These are phyloP conservation scores for Sinonovacula constricta DNA, from an alignment of 1,140 invertebrate genomes.

Conservation along the genomic window DNA sequence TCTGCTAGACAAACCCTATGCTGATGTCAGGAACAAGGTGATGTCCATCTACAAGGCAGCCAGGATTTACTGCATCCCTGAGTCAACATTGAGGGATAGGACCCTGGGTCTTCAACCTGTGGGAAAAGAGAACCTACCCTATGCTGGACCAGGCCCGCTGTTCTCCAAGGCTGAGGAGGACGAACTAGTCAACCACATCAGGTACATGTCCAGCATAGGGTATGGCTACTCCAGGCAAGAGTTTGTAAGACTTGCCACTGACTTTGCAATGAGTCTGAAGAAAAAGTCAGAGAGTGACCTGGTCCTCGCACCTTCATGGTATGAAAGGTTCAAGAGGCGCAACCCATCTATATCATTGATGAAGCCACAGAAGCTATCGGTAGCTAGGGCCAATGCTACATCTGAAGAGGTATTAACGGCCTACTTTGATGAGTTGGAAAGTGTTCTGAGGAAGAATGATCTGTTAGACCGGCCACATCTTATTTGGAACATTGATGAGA, in stretches of 20 bases:
- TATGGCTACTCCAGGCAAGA: slow-evolving; percentile 10
- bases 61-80: not conserved
- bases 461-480: slow-evolving; percentile 62
- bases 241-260: not conserved
- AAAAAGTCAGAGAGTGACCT: not conserved
- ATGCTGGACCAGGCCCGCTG: not conserved
- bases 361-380: slow-evolving; percentile 9
- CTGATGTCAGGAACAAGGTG: not conserved
- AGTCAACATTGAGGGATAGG: not conserved
- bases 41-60: slow-evolving; percentile 1
- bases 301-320: slow-evolving; percentile 3
- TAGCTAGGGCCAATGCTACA: slow-evolving; percentile 24
- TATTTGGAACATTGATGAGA: slow-evolving; percentile 78
- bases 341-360: no score
- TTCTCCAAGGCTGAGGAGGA: not conserved
- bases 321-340: not conserved
- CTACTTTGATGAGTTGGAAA: slow-evolving; percentile 14
- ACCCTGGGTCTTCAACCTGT: not conserved
- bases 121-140: not conserved
- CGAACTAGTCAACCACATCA: not conserved
- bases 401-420: slow-evolving; percentile 17
- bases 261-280: not conserved
- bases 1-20: not conserved
- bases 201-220: not conserved
- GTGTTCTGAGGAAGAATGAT: slow-evolving; percentile 34